Evolutionary conservation across 2,113 vertebrate species (phyloP).

Genomic region (Acanthisitta chloris): DNA sequence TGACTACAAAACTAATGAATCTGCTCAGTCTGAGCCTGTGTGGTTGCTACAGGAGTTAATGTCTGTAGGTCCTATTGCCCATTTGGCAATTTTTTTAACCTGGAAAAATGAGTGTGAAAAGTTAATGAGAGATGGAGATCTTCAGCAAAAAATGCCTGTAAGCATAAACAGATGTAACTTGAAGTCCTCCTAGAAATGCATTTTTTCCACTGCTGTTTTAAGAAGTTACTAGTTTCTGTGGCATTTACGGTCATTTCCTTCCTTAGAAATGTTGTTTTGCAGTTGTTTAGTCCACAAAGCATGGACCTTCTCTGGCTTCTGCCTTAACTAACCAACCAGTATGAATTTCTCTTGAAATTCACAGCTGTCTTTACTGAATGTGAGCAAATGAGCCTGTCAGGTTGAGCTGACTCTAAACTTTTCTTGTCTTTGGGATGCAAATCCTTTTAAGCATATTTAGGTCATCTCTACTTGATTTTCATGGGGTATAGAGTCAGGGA

Average conservation of each 20-base stretch:
- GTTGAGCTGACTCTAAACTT: constrained; percentile 64
- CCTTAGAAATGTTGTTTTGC: neutral
- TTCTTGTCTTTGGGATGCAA: constrained; percentile 57
- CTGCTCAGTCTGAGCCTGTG: neutral
- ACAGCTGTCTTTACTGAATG: constrained; percentile 50
- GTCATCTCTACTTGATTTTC: constrained; percentile 43
- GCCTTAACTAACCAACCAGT: constrained; percentile 20
- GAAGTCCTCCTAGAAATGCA: neutral
- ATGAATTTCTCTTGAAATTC: constrained; percentile 47
- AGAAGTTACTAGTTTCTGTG: neutral
- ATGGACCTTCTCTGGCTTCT: neutral
- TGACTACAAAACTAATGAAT: neutral
- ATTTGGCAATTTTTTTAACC: neutral
- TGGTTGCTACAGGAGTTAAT: neutral
- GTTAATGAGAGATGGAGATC: neutral
- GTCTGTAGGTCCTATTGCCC: neutral
- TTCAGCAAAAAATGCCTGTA: neutral
- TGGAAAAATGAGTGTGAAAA: neutral
- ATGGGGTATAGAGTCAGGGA: neutral
- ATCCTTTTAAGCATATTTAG: constrained; percentile 56
- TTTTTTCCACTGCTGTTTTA: neutral
- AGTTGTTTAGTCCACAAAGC: constrained; percentile 5
- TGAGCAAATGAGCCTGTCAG: constrained; percentile 52
- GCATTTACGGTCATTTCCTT: neutral
- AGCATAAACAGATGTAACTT: neutral